Conservation (phyloP, 2,113 vertebrate genomes). For the Struthidea cinerea region DNA sequence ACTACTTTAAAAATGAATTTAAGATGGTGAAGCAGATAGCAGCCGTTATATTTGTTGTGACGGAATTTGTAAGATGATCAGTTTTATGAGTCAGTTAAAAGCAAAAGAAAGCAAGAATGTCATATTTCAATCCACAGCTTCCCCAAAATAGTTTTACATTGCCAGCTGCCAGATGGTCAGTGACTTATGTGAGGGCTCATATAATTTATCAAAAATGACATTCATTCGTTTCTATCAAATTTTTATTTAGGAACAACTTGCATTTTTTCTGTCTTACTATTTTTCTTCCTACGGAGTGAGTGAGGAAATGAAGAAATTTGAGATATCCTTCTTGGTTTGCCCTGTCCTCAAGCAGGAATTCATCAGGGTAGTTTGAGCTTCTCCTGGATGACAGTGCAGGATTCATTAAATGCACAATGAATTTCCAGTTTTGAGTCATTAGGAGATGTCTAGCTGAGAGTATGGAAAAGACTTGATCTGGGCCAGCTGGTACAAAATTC, state of each 20-base stretch:
- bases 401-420: not conserved
- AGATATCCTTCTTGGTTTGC: not conserved
- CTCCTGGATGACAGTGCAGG: not conserved
- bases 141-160: not conserved
- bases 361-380: not conserved
- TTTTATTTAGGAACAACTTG: not conserved
- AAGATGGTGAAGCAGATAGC: not conserved
- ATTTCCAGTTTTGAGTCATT: not conserved
- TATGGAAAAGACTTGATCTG: not conserved
- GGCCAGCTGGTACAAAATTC: not conserved
- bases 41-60: conserved; percentile 33
- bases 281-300: not conserved
- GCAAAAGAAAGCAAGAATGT: not conserved
- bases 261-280: not conserved
- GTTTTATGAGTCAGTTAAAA: not conserved
- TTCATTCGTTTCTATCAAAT: not conserved
- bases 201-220: not conserved
- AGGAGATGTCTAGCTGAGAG: not conserved
- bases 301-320: not conserved
- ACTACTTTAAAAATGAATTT: conserved; percentile 2
- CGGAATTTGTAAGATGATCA: conserved; percentile 6
- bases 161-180: conserved; percentile 40
- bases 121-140: conserved; percentile 9
- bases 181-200: conserved; percentile 9
- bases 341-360: not conserved